Base-by-base conservation (phyloP, 2,797 vertebrate species). In the Rousettus madagascariensis region DNA sequence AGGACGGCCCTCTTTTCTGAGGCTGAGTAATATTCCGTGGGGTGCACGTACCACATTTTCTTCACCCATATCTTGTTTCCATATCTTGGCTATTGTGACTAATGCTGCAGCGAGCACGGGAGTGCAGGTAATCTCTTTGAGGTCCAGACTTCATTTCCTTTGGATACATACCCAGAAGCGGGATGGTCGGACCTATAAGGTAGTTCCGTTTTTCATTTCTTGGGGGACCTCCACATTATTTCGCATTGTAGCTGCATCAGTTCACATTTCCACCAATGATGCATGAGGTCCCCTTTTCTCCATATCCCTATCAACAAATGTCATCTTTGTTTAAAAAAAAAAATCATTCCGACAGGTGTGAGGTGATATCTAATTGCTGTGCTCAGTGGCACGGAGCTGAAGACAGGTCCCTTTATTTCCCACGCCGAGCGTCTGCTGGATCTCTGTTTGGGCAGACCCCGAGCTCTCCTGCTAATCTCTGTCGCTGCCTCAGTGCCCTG, bases 391-490 rank as follows among this genome's bases (percentile, higher is more conserved):
- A 4, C 10, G 15, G 24, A 80, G 51, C 11, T 71, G 10, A 80
- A 71, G 53, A 12, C 63, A 43, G 46, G 7, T 38, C 53, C 59
- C 24, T 66, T 65, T 26, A 3, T 63, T 11, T 33, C 22, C 61
- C 19, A 19, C 1, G 26, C n/a, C 41, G 19, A 30, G 16, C 0
- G 0, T n/a, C 51, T 30, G 20, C 20, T 30, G 36, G 46, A 0
- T 79, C 53, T 87, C 90, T 55, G 2, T 38, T 22, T 78, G 86
- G 77, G 51, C 9, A 8, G 38, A 80, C 22, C 9, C 30, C 16
- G 15, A 77, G 11, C 26, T 17, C 49, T 66, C 16, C 8, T 7
- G 24, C 13, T 26, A 15, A 19, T 16, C 84, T 68, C 24, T 7
- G 17, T 26, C 7, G 19, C 33, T 17, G 33, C 2, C 84, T 79